A percentile compares a stretch with the other conserved stretches of the same genome.
Conservation (phyloP, 2,888 invertebrate genomes). For the Apotomis turbidana region DNA sequence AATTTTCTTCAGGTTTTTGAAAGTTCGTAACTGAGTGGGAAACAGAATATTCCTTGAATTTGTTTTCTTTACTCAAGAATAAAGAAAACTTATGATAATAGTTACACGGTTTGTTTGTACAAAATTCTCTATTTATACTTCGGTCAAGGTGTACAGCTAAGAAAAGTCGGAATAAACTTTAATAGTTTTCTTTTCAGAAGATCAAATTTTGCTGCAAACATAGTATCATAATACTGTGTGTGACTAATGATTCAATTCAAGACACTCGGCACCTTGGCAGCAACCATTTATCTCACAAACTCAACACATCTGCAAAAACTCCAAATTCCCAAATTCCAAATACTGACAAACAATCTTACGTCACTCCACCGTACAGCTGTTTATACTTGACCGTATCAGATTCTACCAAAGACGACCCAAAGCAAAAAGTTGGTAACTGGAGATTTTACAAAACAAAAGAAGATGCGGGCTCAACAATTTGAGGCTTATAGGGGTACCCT, state of each 20-base stretch:
- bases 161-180: too few relatives aligned
- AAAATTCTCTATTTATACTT: too few relatives aligned
- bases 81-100: too few relatives aligned
- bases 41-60: background rate
- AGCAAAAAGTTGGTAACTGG: slow-evolving; percentile 19
- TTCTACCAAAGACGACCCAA: slow-evolving; percentile 1
- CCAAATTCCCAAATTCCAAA: background rate
- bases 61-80: too few relatives aligned
- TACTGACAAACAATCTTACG: slow-evolving; percentile 6
- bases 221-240: too few relatives aligned
- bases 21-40: background rate
- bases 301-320: background rate
- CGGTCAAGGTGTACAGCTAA: too few relatives aligned
- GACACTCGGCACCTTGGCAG: too few relatives aligned
- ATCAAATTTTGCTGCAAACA: too few relatives aligned
- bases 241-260: too few relatives aligned
- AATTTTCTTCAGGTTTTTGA: background rate
- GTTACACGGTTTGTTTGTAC: too few relatives aligned
- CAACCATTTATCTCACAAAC: too few relatives aligned
- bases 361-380: background rate
- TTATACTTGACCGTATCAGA: slow-evolving; percentile 15
- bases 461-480: slow-evolving; percentile 24
- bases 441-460: slow-evolving; percentile 22
- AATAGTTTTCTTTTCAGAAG: too few relatives aligned
- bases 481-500: slow-evolving; percentile 23